Evolutionary conservation across 2,113 vertebrate genomes (phyloP), one percentile per base, ranked within the genome.

Genomic region (Raja brachyura): DNA sequence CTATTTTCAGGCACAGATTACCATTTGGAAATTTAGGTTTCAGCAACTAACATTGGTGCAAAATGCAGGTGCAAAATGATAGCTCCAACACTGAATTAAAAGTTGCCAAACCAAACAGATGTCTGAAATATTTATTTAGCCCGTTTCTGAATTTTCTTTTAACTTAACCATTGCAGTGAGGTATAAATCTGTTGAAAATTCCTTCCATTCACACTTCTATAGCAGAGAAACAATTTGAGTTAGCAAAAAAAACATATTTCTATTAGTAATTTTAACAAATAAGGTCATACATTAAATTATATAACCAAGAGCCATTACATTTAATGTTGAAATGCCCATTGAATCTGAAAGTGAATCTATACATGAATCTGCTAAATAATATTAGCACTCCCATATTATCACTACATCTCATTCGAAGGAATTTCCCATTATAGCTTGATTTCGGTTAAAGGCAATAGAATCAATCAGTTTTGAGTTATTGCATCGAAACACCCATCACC

Each of bases 401-500:
- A 39, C 8, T 25, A 61, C 33, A 90, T 16, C 66, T 25, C 85
- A 66, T 2, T 61, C 11, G 11, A 92, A 39, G 70, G 5, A 14
- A 10, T 1, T 39, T 70, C 33, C 9, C 33, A 73, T 18, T 4
- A 3, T 68, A 73, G 70, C 61, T 10, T 31, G 28, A 33, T 66
- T 92, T 92, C 73, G 39, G 68, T 28, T 68, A 28, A 22, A 92
- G 22, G 66, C 31, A 48, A 92, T 14, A 10, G 73, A 73, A 92
- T 25, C 33, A 11, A 90, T 39, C 88, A 68, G 5, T 61, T 75
- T 61, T 86, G 56, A 86, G 28, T 90, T 22, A 73, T 22, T 73
- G 31, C 90, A 70, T 14, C 22, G 25, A 92, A 48, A 73, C 18
- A 70, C 28, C 63, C 56, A n/a, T 86, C 94, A 97, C 97, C 97